Evolutionary conservation across 2,113 vertebrate genomes (phyloP).

Genomic region (Coptodon rendalli): DNA sequence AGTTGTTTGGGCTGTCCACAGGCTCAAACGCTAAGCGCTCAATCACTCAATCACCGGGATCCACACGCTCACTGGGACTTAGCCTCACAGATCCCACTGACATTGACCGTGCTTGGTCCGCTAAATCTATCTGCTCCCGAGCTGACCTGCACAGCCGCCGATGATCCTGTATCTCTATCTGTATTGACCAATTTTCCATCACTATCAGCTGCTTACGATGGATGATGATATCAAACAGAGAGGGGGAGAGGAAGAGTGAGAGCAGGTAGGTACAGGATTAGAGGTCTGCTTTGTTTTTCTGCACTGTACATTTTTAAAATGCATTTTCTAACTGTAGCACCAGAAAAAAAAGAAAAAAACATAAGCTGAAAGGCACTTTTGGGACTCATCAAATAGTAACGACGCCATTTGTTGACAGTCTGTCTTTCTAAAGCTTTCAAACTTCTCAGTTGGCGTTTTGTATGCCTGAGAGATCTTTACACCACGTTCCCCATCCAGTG

Average conservation of each 20-base stretch:
- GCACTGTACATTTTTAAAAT: background rate
- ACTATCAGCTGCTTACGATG: conserved; percentile 22
- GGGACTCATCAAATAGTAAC: background rate
- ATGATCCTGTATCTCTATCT: conserved; percentile 35
- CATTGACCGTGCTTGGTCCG: conserved; percentile 40
- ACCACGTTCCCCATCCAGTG: background rate
- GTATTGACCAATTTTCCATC: conserved; percentile 21
- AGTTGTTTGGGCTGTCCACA: conserved; percentile 64
- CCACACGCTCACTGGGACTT: conserved; percentile 59
- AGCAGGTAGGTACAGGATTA: background rate
- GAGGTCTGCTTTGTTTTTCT: background rate
- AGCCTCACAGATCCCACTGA: conserved; percentile 55
- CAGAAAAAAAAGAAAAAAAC: background rate
- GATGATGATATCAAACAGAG: conserved; percentile 16
- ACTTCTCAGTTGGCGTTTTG: background rate
- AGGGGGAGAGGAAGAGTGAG: background rate
- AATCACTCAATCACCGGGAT: conserved; percentile 69
- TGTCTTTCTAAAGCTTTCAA: background rate
- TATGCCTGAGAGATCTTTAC: background rate
- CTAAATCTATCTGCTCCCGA: conserved; percentile 31
- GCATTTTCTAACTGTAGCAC: background rate
- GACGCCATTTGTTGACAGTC: background rate
- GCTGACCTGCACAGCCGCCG: conserved; percentile 26
- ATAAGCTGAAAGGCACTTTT: background rate
- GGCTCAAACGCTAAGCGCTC: conserved; percentile 67